Conservation (phyloP, 1,140 invertebrate species). For the Elysia chlorotica region DNA sequence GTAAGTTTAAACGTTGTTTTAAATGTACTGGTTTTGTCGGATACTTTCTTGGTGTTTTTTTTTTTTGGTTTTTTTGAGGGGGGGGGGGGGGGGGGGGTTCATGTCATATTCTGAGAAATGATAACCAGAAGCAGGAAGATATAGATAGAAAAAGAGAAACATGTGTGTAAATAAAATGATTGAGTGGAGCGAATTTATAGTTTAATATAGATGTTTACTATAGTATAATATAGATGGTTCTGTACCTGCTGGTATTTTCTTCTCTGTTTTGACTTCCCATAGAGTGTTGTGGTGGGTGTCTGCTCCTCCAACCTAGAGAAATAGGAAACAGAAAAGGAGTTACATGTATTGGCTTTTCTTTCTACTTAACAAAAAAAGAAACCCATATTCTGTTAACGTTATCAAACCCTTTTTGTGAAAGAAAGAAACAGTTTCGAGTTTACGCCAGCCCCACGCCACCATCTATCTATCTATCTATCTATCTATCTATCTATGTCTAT, state of each 20-base stretch:
- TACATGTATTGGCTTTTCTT: background rate
- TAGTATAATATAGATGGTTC: background rate
- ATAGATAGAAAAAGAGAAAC: background rate
- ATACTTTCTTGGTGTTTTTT: no score
- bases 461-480: no score
- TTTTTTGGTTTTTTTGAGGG: no score
- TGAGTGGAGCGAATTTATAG: no score
- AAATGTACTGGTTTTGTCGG: no score
- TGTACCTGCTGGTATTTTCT: constrained; percentile 13
- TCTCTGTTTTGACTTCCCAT: constrained; percentile 18
- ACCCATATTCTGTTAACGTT: background rate
- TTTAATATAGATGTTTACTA: background rate
- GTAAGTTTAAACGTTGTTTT: no score
- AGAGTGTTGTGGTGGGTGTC: background rate
- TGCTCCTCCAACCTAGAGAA: background rate
- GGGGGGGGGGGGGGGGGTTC: no score
- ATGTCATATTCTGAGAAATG: background rate
- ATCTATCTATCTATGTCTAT: background rate
- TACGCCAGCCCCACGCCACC: no score
- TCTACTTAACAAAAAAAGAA: background rate
- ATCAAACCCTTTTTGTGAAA: background rate
- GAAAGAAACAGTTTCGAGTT: background rate
- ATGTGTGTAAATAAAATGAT: no score
- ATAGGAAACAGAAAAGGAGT: no score
- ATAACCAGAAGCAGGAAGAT: background rate